Conservation (phyloP, 2,797 vertebrate species). For the Sebastes matsubarae region DNA sequence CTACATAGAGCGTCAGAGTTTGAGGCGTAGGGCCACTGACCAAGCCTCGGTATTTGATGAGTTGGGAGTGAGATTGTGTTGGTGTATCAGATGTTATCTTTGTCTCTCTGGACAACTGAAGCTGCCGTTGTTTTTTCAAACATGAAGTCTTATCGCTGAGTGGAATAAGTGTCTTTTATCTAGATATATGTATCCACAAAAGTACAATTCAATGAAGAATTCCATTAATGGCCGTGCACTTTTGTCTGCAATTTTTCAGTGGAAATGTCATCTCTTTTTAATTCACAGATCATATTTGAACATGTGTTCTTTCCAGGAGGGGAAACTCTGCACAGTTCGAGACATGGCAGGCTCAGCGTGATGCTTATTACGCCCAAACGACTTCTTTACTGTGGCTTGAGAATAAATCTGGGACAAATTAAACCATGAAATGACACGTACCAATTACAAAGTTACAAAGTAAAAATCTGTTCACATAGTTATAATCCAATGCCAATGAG, state of each 20-base stretch:
- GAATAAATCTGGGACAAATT: conserved; percentile 64
- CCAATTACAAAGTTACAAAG: conserved; percentile 45
- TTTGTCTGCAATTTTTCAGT: background rate
- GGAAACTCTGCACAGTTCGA: conserved; percentile 32
- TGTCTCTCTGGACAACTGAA: no score
- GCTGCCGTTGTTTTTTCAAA: no score
- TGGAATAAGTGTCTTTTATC: no score
- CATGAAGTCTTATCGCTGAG: no score
- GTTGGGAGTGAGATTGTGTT: no score
- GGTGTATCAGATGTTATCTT: no score
- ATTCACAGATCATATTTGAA: conserved; percentile 19
- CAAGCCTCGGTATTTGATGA: no score
- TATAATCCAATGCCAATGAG: conserved; percentile 3
- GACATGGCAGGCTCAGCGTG: conserved; percentile 36
- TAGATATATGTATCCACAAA: background rate
- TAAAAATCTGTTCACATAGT: conserved; percentile 19
- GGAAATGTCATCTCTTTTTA: background rate
- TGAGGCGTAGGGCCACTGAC: no score
- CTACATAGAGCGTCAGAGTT: background rate
- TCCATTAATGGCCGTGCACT: background rate
- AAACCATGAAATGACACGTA: conserved; percentile 53
- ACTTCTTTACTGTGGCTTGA: conserved; percentile 49
- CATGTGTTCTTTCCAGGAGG: conserved; percentile 13
- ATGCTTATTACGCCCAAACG: conserved; percentile 52
- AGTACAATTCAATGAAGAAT: background rate